Percentiles rank a stretch among this genome's conserved stretches.
Conservation (phyloP, 2,888 invertebrate genomes). For the Scaptomyza parva region DNA sequence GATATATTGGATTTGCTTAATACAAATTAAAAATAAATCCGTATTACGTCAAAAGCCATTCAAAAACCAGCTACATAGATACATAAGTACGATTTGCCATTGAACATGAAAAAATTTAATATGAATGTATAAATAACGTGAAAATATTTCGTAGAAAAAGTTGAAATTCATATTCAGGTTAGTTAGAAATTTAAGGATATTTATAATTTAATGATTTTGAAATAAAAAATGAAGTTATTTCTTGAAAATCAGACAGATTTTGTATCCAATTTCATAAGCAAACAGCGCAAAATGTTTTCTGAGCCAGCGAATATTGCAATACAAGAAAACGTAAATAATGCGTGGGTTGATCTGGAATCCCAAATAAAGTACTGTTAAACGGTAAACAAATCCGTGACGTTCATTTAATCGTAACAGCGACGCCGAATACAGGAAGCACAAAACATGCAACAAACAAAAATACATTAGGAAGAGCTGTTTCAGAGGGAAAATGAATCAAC, state of each 20-base stretch:
- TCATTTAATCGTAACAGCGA: constrained; percentile 58
- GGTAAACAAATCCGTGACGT: constrained; percentile 60
- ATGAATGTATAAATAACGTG: not conserved
- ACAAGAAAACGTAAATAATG: constrained; percentile 1
- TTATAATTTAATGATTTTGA: too few relatives aligned
- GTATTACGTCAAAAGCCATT: constrained; percentile 9
- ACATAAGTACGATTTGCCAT: not conserved
- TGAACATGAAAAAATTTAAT: not conserved
- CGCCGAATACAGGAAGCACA: constrained; percentile 15
- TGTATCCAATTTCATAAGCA: constrained; percentile 9
- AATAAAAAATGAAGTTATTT: not conserved
- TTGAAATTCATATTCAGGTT: not conserved
- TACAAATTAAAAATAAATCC: constrained; percentile 45
- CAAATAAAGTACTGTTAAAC: constrained; percentile 47
- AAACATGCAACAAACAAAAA: constrained; percentile 41
- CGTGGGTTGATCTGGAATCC: not conserved
- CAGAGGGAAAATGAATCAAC: not conserved
- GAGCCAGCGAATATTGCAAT: constrained; percentile 1
- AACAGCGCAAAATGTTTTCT: constrained; percentile 9
- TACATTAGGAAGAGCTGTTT: constrained; percentile 41
- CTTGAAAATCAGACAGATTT: not conserved
- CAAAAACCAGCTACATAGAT: not conserved
- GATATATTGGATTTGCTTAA: constrained; percentile 40
- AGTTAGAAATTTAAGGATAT: not conserved
- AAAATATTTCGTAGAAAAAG: not conserved